Base-by-base conservation (phyloP, 1,140 invertebrate genomes). In the Sitodiplosis mosellana region DNA sequence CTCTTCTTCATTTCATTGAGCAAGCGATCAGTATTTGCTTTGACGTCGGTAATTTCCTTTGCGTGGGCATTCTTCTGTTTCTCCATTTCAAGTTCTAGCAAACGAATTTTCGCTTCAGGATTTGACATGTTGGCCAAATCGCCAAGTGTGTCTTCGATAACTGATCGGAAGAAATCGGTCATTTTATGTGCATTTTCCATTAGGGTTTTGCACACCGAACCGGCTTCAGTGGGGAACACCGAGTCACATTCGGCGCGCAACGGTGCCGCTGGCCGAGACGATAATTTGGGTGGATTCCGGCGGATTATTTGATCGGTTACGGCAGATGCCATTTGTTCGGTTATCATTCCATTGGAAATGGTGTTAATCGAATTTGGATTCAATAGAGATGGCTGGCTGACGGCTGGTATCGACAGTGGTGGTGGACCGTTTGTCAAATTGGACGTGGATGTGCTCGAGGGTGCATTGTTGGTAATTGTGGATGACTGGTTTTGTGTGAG, bases 81-180 rank as follows among this genome's bases (percentile, higher is more conserved):
- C 54, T 82, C 79, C 14, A 81, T 69, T 56, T 82, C 77, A 17
- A 80, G 54, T 50, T 74, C 67, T 14, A 81, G 53, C 2, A 60
- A 61, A 36, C 71, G 67, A 48, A 79, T 67, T 5, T 63, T 70
- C 0, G 73, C 76, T 51, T 76, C 72, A 10, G 69, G 60, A 14
- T 64, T 64, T 5, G 55, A 53, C 15, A 67, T 57, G 1, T 52
- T 51, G 0, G 66, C 60, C 47, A 77, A 54, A 49, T 77, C 75
- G 33, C 60, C 57, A 18, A 77, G 59, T 12, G 75, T 70, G 45
- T 77, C 73, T 50, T 76, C 69, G 27, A 79, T 59, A 27, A 73
- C 68, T 2, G 65, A 64, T 41, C 73, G 65, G 51, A 77, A 72
- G 40, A 69, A 71, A 51, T 74, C 69, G 7, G 67, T 60, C 18